phyloP scores from a whole-genome alignment of 2,113 vertebrate genomes.

The Chiloscyllium plagiosum region DNA sequence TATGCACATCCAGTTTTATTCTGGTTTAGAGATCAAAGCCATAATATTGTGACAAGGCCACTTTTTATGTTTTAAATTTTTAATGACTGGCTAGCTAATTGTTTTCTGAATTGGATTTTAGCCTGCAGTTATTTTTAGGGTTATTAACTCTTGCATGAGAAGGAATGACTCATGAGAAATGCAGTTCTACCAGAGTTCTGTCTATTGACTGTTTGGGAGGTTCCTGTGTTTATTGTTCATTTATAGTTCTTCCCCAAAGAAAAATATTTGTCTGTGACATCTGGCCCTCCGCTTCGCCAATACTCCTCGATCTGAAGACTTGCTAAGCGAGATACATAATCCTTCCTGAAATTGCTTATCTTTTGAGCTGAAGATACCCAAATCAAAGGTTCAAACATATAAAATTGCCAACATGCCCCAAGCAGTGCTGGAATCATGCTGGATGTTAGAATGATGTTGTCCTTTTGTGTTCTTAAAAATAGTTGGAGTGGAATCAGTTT shows the following conservation, averaged over 20 bases:
- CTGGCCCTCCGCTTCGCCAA: background rate
- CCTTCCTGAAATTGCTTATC: background rate
- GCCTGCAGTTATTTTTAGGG: background rate
- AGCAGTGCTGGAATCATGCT: background rate
- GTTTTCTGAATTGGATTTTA: background rate
- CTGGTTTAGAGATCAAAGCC: background rate
- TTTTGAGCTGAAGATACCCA: background rate
- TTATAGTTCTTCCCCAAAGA: background rate
- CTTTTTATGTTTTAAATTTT: background rate
- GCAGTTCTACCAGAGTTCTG: no score
- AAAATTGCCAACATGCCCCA: background rate
- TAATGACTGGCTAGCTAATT: background rate
- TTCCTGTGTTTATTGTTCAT: background rate
- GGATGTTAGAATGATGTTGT: background rate
- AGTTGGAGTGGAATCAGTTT: background rate
- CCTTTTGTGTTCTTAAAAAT: background rate
- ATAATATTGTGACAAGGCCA: background rate
- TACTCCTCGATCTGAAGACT: no score
- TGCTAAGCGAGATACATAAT: background rate
- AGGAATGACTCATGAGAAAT: background rate
- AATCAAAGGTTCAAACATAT: background rate
- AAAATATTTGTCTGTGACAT: background rate
- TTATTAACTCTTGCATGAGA: background rate
- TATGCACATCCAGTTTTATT: background rate
- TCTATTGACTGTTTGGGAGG: background rate